Evolutionary conservation across 2,888 invertebrate genomes (phyloP).

Genomic region (Panopea generosa): DNA sequence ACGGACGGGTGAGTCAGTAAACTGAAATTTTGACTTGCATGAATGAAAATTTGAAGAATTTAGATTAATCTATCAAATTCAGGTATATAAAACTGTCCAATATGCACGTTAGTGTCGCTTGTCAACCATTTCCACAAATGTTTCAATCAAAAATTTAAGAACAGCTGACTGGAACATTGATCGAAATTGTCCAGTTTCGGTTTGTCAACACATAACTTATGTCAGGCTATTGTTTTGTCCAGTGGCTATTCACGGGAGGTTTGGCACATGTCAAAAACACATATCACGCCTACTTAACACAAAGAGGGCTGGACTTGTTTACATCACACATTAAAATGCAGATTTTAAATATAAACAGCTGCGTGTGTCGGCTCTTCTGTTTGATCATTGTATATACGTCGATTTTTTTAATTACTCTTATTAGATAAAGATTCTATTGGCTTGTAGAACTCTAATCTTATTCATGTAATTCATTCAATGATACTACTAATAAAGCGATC

Average conservation of each 20-base stretch:
- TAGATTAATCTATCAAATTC: slow-evolving; percentile 27
- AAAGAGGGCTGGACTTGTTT: slow-evolving; percentile 65
- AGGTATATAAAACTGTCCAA: slow-evolving; percentile 11
- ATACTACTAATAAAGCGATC: slow-evolving; percentile 1
- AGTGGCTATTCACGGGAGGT: slow-evolving; percentile 51
- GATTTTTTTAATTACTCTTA: slow-evolving; percentile 33
- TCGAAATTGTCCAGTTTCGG: slow-evolving; percentile 30
- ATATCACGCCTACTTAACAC: slow-evolving; percentile 56
- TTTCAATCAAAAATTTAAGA: background rate
- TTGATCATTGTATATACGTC: slow-evolving; percentile 45
- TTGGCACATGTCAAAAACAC: slow-evolving; percentile 68
- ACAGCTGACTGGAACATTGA: slow-evolving; percentile 13
- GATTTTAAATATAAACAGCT: slow-evolving; percentile 54
- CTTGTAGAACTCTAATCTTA: slow-evolving; percentile 7
- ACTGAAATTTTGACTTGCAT: slow-evolving; percentile 27
- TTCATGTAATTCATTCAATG: slow-evolving; percentile 13
- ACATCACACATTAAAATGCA: slow-evolving; percentile 53
- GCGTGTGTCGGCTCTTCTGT: slow-evolving; percentile 7
- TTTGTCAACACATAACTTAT: slow-evolving; percentile 48
- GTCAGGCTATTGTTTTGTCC: slow-evolving; percentile 68
- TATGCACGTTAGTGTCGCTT: slow-evolving; percentile 2
- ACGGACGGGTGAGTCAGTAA: slow-evolving; percentile 48
- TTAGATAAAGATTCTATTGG: slow-evolving; percentile 3
- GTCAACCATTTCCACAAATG: background rate
- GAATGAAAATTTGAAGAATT: slow-evolving; percentile 46